Base-by-base conservation (phyloP, 2,113 vertebrate species). In the Arvicanthis niloticus region DNA sequence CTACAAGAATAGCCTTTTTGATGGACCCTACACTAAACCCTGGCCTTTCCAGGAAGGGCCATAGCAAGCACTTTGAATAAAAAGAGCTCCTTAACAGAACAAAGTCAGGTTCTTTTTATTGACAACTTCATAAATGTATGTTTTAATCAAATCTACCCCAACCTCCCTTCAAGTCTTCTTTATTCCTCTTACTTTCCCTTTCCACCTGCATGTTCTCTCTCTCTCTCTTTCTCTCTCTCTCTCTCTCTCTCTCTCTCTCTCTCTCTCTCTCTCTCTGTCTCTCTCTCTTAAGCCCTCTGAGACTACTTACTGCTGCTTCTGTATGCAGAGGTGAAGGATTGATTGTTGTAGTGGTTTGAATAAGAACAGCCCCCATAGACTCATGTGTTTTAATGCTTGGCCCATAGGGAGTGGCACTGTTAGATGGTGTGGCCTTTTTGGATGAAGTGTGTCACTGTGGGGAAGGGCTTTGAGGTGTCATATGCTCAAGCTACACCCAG, bases 1-100 rank as follows among this genome's bases (percentile, higher is more conserved):
- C 94, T 92, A 91, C 0, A 89, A 93, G 86, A 77, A 67, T 51
- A 60, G 29, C 13, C 76, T 88, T 95, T 97, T 88, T 84, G 77
- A 0, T 89, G 93, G 89, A 96, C 60, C 86, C 48, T 22, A 80
- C 53, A 78, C 34, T 80, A 96, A 93, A 92, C n/a, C 51, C 48
- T 77, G 5, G 42, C 81, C 87, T 34, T 95, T 42, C n/a, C 37
- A 67, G 7, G 51, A 87, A 89, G 67, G 92, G 45, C 60, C 88
- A 22, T 13, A 85, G 82, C 3, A 85, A 89, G n/a, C 53, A 70
- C 62, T 95, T 96, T 87, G 75, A 87, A 37, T 48, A 88, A 94
- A 95, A 91, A 75, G 78, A 91, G 21, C 31, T 89, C 19, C 56
- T 93, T 94, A n/a, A 68, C 15, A 91, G 56, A 56, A 77, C 29